Percentiles rank a stretch among this genome's conserved stretches.
Conservation (phyloP, 2,888 invertebrate species). For the Merodon equestris region DNA sequence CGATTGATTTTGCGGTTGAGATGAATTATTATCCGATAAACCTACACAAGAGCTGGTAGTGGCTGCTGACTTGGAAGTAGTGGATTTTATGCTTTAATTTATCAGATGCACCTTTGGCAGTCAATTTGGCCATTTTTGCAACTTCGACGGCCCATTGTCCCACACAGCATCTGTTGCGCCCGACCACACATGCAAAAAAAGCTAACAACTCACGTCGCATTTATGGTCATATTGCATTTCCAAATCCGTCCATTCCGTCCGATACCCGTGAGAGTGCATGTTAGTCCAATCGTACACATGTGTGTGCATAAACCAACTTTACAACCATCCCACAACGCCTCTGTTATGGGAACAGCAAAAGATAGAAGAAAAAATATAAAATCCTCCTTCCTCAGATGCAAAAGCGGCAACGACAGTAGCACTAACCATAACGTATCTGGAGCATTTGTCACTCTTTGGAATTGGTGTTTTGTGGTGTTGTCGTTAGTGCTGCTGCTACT, state of each 20-base stretch:
- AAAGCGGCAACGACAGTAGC: too few species aligned
- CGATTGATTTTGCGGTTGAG: too few species aligned
- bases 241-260: constrained; percentile 26
- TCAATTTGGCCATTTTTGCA: constrained; percentile 5
- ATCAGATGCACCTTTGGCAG: constrained; percentile 17
- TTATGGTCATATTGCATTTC: constrained; percentile 42
- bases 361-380: background rate
- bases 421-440: constrained; percentile 14
- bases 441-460: constrained; percentile 35
- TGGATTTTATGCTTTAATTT: background rate
- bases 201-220: constrained; percentile 6
- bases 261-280: constrained; percentile 12
- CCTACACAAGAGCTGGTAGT: too few species aligned
- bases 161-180: background rate
- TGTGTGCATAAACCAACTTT: background rate
- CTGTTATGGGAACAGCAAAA: background rate
- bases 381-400: constrained; percentile 4
- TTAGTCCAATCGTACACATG: background rate
- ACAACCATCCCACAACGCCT: too few species aligned
- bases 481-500: background rate
- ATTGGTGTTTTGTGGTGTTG: constrained; percentile 23
- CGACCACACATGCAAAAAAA: constrained; percentile 13
- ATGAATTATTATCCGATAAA: too few species aligned
- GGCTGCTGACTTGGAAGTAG: too few species aligned
- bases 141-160: constrained; percentile 1